phyloP scores from a whole-genome alignment of 64 coral and sea anemone genomes.

The Stylophora pistillata region DNA sequence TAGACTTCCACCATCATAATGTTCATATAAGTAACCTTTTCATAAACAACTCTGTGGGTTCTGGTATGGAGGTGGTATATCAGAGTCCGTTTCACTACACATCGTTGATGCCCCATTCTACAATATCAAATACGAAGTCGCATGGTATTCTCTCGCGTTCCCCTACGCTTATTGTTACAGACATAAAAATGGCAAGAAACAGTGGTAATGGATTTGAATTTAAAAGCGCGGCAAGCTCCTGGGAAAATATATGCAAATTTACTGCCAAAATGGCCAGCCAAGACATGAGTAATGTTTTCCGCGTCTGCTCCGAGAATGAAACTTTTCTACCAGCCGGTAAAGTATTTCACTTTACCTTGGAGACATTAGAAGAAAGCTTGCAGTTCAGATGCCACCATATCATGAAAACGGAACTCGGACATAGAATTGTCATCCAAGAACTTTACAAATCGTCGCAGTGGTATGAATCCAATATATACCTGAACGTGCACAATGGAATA shows the following conservation, averaged over 20 bases:
- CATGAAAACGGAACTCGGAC: constrained; percentile 33
- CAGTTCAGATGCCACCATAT: constrained; percentile 32
- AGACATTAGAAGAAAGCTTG: background rate
- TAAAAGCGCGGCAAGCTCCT: background rate
- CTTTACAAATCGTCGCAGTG: constrained; percentile 3
- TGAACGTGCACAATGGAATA: constrained; percentile 41
- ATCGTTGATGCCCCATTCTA: constrained; percentile 60
- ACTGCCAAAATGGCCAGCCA: constrained; percentile 44
- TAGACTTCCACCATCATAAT: constrained; percentile 68
- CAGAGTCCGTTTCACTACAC: constrained; percentile 3
- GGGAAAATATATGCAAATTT: constrained; percentile 36
- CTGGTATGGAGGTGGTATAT: constrained; percentile 58
- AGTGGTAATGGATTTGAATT: constrained; percentile 42
- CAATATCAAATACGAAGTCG: constrained; percentile 52
- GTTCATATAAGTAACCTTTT: constrained; percentile 28
- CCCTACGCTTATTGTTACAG: constrained; percentile 38
- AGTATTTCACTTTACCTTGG: constrained; percentile 26
- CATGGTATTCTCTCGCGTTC: constrained; percentile 38
- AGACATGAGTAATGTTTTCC: constrained; percentile 4
- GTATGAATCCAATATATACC: background rate
- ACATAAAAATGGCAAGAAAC: constrained; percentile 34
- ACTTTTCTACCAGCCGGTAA: constrained; percentile 17
- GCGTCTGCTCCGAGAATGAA: constrained; percentile 44
- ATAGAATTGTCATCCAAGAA: constrained; percentile 58
- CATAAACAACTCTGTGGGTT: constrained; percentile 49